phyloP scores from a whole-genome alignment of 2,888 invertebrate genomes.

The Rhagonycha fulva region DNA sequence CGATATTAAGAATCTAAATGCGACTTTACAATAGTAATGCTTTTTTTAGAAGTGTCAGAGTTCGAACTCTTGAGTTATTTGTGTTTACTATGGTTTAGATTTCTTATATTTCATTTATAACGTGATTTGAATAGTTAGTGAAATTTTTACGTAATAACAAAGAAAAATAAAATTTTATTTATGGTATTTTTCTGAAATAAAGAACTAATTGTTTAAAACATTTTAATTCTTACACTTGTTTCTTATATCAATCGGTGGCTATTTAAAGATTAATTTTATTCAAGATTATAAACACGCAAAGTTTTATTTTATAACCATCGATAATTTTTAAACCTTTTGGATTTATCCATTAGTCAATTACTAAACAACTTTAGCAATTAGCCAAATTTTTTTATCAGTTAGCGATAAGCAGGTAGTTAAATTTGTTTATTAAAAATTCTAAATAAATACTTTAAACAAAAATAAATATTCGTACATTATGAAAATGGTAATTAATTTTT shows the following conservation, averaged over 20 bases:
- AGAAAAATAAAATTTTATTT: background rate
- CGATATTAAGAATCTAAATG: too few relatives aligned
- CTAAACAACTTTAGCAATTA: background rate
- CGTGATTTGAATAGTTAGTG: too few relatives aligned
- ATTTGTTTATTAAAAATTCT: background rate
- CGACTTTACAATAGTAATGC: too few relatives aligned
- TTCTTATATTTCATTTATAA: too few relatives aligned
- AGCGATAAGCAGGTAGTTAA: background rate
- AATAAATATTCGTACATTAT: background rate
- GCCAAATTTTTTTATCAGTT: background rate
- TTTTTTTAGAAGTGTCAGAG: too few relatives aligned
- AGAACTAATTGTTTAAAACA: background rate
- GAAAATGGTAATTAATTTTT: background rate
- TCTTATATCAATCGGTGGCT: background rate
- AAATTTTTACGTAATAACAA: too few relatives aligned
- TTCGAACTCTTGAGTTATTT: too few relatives aligned
- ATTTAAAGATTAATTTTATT: background rate
- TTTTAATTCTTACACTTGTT: background rate
- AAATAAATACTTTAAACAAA: background rate
- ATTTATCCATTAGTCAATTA: background rate
- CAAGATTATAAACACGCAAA: background rate
- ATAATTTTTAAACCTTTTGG: background rate
- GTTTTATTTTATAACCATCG: background rate
- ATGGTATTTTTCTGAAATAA: background rate
- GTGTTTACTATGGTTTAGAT: too few relatives aligned